A percentile compares a stretch with the other conserved stretches of the same genome.
Evolutionary conservation across 2,113 vertebrate genomes (phyloP).

Genomic region (Cyanoramphus novaezelandiae): DNA sequence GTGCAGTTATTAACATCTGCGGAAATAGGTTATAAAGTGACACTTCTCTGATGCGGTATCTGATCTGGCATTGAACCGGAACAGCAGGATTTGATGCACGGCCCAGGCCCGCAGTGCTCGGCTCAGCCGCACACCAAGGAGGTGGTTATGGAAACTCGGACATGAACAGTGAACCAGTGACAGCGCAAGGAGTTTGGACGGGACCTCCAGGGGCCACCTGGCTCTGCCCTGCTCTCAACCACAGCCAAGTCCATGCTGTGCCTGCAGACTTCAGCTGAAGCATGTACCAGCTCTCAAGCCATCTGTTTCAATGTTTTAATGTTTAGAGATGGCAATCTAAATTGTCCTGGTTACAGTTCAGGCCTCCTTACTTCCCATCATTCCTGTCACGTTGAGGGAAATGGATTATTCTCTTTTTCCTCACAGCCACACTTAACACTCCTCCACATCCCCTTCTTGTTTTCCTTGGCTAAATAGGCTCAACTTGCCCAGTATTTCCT

Average conservation of each 20-base stretch:
- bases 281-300: neutral
- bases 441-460: neutral
- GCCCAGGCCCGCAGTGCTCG: neutral
- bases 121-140: neutral
- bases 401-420: neutral
- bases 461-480: neutral
- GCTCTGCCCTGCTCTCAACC: neutral
- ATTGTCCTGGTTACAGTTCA: neutral
- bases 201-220: neutral
- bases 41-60: neutral
- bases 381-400: neutral
- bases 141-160: neutral
- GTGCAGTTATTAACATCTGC: neutral
- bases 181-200: neutral
- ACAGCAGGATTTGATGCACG: neutral
- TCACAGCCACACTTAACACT: neutral
- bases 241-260: rapidly evolving
- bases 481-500: neutral
- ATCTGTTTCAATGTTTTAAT: neutral
- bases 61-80: neutral
- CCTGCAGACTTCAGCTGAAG: neutral
- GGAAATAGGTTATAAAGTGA: neutral
- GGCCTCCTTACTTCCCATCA: neutral
- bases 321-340: neutral
- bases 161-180: neutral